Conservation (phyloP, 2,113 vertebrate genomes). For the Bombycilla garrulus region DNA sequence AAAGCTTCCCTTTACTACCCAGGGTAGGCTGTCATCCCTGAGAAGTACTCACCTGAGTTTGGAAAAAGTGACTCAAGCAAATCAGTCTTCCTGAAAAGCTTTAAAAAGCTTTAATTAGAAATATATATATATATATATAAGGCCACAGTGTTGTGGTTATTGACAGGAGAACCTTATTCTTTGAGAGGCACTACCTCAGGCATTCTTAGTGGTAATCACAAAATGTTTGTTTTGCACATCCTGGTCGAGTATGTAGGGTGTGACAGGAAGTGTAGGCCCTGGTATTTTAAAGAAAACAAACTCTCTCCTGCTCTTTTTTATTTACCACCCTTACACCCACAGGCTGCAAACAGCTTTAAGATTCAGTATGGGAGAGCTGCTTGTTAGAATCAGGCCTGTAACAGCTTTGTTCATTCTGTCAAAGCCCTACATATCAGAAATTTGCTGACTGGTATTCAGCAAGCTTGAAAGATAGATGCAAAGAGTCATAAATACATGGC, state of each 20-base stretch:
- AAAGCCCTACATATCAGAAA: not conserved
- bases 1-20: not conserved
- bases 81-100: not conserved
- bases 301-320: accelerated
- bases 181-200: not conserved
- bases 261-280: not conserved
- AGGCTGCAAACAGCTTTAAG: not conserved
- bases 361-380: not conserved
- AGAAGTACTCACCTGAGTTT: not conserved
- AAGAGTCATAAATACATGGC: not conserved
- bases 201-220: not conserved
- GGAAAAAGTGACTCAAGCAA: not conserved
- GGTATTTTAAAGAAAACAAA: not conserved
- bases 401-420: not conserved
- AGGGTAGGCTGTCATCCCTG: not conserved
- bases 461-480: not conserved
- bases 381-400: not conserved
- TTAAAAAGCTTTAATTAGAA: not conserved
- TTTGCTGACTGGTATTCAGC: not conserved
- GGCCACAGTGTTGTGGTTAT: not conserved
- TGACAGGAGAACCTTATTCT: not conserved
- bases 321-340: not conserved
- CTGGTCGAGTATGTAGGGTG: not conserved
- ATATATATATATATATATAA: not conserved
- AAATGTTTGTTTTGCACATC: not conserved